Percentiles rank a stretch among this genome's conserved stretches.
These are phyloP conservation scores for Tortrix viridana DNA, from an alignment of 2,888 invertebrate species.

Conservation along the genomic window DNA sequence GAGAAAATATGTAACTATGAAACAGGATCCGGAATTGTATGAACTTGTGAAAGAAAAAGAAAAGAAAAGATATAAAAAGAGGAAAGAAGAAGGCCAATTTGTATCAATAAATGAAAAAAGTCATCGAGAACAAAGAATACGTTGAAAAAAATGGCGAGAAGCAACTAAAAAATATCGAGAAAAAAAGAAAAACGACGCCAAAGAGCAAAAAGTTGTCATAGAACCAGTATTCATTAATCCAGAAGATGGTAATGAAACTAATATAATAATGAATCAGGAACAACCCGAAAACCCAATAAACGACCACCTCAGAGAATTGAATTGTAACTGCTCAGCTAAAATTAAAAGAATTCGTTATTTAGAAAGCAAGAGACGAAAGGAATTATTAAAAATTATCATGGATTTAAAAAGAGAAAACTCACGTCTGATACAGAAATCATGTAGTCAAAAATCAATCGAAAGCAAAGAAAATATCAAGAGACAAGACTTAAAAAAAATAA, in stretches of 20 bases:
- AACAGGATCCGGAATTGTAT: conserved; percentile 1
- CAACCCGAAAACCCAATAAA: conserved; percentile 2
- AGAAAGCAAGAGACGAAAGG: no score
- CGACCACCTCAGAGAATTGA: not conserved
- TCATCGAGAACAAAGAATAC: no score
- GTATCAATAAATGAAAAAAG: no score
- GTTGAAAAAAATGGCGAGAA: no score
- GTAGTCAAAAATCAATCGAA: not conserved
- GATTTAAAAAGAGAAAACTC: no score
- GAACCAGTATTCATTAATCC: conserved; percentile 6
- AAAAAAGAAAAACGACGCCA: not conserved
- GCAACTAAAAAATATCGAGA: no score
- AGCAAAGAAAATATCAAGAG: not conserved
- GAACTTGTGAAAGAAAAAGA: no score
- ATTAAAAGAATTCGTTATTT: no score
- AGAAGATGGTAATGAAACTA: not conserved
- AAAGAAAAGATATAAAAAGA: no score
- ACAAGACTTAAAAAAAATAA: not conserved
- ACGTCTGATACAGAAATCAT: not conserved
- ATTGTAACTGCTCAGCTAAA: conserved; percentile 12
- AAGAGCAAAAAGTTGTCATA: conserved; percentile 1
- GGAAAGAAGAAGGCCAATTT: no score
- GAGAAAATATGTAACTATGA: conserved; percentile 1
- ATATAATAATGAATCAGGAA: not conserved
- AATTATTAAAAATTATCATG: no score